Base-by-base conservation (phyloP, 1,140 invertebrate species). In the Agrilus planipennis region DNA sequence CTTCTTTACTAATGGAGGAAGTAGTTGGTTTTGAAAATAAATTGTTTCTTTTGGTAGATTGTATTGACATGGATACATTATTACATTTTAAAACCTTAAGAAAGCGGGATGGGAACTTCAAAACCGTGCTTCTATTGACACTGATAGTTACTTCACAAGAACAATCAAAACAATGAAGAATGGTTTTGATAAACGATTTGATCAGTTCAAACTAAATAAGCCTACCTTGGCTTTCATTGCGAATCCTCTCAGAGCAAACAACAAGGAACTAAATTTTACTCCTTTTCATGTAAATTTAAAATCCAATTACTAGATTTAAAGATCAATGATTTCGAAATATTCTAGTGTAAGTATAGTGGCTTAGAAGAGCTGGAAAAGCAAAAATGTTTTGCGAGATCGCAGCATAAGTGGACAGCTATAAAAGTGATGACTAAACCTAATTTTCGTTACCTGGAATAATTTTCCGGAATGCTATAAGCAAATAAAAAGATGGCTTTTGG, bases 241-340 rank as follows among this genome's bases (percentile, higher is more conserved):
- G 53, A 53, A 51, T 48, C 49, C 46, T 49, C 46, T 54, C 37
- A 53, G 54, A 44, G 52, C 48, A 49, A 52, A 39, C 42, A 36
- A 39, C 42, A 54, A 45, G 29, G 42, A 49, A 36, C 45, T 52
- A 32, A 41, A 53, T 20, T 32, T 53, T 44, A 22, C 39, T 39
- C 52, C 46, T 25, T 56, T 55, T 52, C 42, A 36, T 41, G 50
- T 49, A 51, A 43, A 54, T 44, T 42, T 42, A 50, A 58, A 52
- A 51, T 56, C 32, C 50, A 51, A 51, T 55, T 54, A 43, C 17
- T 51, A 28, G 45, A 53, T 53, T 50, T 54, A 34, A 54, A 51
- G 50, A 50, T n/a, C 34, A 52, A 54, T 41, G 38, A 44, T 25
- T 32, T 55, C 36, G 52, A 47, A 43, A 46, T 36, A 41, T 39